phyloP scores from a whole-genome alignment of 2,113 vertebrate species.

The Catharus bicknelli region DNA sequence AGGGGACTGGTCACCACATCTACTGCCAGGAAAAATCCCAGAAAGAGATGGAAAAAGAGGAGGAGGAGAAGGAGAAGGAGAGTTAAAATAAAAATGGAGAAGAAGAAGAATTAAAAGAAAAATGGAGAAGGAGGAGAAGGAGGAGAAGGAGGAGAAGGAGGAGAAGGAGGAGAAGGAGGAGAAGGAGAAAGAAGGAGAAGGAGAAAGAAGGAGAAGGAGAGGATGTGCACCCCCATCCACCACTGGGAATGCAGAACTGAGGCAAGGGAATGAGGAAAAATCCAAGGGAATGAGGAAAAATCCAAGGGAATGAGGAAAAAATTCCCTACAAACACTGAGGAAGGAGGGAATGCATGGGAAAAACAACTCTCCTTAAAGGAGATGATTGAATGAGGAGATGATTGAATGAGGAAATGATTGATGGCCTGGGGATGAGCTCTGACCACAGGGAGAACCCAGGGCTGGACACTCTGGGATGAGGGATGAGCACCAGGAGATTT shows the following conservation, averaged over 20 bases:
- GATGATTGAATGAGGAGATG: not conserved
- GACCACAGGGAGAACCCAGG: accelerated
- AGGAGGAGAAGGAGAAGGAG: no score
- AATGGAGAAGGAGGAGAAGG: no score
- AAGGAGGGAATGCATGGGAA: not conserved
- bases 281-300: not conserved
- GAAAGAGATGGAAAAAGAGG: no score
- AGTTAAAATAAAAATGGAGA: no score
- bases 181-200: no score
- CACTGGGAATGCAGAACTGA: not conserved
- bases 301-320: not conserved
- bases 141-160: no score
- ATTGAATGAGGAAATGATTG: not conserved
- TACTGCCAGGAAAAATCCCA: not conserved
- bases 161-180: no score
- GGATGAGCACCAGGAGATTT: not conserved
- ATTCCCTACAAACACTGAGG: not conserved
- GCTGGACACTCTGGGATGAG: accelerated
- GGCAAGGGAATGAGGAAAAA: not conserved
- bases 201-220: not conserved
- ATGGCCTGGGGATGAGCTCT: not conserved
- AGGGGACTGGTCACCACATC: not conserved
- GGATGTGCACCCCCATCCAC: not conserved
- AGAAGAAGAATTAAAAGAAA: no score
- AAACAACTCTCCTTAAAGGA: not conserved